Evolutionary conservation across 1,140 invertebrate species (phyloP), one percentile per base, ranked within the genome.

Genomic region (Formica selysi): DNA sequence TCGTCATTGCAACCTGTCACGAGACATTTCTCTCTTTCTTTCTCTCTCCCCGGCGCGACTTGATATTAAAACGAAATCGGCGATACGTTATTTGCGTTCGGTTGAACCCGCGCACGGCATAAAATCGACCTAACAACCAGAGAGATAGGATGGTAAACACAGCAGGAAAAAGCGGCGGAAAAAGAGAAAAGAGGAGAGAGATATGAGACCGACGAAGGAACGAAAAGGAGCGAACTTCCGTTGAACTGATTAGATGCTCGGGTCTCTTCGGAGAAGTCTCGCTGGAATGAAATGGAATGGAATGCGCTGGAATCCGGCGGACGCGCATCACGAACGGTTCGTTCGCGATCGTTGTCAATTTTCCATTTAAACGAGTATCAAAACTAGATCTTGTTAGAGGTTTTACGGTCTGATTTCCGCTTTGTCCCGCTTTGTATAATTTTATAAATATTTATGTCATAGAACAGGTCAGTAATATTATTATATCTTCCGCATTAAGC

Each of bases 191-290:
- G 73, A 74, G 65, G 48, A 61, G 48, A 79, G 22, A 51, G 76
- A 84, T 54, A 26, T 36, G 81, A 51, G 67, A 41, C 26, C 26
- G 79, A 64, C 10, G 57, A 29, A 59, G 29, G 54, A 84, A 41
- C 26, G 67, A 74, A 68, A 59, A 86, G 64, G 65, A 81, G 62
- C 32, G 74, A 86, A 89, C 88, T 93, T 93, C 91, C 91, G 83
- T 85, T 93, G 92, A 93, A 93, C 91, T 92, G 91, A 93, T 93
- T 92, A 92, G 91, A 92, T 87, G 86, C 86, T 76, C 87, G 79
- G 64, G 84, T 83, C 68, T 88, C 87, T 93, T 93, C 91, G 90
- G 38, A 61, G 92, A 93, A 93, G 73, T 85, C 87, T 84, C 86
- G 89, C 86, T 51, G 48, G 48, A 76, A 86, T 87, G 89, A 87